Conservation (phyloP, 2,113 vertebrate genomes). For the Tyto alba region DNA sequence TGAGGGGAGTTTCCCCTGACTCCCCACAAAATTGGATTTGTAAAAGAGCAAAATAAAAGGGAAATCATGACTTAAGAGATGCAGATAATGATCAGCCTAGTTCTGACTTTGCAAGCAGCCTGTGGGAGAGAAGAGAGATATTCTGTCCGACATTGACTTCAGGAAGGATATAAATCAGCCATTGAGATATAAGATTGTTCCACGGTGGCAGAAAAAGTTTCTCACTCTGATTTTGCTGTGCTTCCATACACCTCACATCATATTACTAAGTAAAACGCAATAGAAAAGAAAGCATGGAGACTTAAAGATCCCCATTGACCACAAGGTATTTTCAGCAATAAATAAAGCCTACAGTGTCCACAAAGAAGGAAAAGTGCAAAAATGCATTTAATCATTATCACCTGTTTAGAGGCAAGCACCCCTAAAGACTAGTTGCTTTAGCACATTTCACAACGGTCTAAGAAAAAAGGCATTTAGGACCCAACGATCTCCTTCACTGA, state of each 20-base stretch:
- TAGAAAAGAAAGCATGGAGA: background rate
- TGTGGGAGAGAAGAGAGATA: constrained; percentile 38
- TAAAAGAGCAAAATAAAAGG: constrained; percentile 12
- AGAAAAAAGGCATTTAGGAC: background rate
- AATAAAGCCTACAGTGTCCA: background rate
- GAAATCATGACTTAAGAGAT: constrained; percentile 35
- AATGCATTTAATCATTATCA: background rate
- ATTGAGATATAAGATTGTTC: background rate
- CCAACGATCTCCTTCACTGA: background rate
- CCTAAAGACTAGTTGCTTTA: background rate
- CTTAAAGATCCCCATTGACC: background rate
- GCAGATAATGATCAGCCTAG: constrained; percentile 53
- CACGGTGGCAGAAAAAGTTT: background rate
- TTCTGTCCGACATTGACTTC: background rate
- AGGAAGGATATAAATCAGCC: constrained; percentile 52
- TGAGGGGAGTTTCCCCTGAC: constrained; percentile 22
- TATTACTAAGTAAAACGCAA: background rate
- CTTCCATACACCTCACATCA: background rate
- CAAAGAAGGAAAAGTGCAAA: background rate
- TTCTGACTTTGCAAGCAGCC: constrained; percentile 35
- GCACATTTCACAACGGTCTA: background rate
- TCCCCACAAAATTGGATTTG: constrained; percentile 33
- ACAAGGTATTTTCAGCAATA: background rate
- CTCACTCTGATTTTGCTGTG: background rate
- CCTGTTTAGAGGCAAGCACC: background rate